These are phyloP conservation scores for Carpatolechia fugitivella DNA, from an alignment of 2,888 invertebrate genomes.

Conservation along the genomic window DNA sequence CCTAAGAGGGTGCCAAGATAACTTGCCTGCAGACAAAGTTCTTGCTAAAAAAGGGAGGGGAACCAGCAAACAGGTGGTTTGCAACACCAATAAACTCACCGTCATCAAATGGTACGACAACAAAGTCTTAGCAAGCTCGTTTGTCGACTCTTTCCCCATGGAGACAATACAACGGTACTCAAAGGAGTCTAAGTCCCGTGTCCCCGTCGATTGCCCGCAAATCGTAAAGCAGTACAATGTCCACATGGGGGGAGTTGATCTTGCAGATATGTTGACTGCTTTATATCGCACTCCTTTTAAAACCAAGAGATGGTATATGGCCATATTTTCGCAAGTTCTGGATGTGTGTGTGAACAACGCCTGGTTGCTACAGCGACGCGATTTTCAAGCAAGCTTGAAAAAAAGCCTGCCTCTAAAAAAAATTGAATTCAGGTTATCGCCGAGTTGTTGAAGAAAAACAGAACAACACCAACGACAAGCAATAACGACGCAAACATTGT, in stretches of 20 bases:
- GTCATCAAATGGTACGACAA: slow-evolving; percentile 24
- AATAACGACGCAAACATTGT: too few species aligned
- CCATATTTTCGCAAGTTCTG: slow-evolving; percentile 1
- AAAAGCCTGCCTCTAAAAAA: not conserved
- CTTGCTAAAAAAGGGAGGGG: slow-evolving; percentile 13
- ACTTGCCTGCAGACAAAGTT: slow-evolving; percentile 13
- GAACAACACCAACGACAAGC: too few species aligned
- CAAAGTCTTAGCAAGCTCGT: slow-evolving; percentile 6
- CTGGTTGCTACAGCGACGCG: not conserved
- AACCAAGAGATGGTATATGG: slow-evolving; percentile 6
- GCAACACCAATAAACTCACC: slow-evolving; percentile 7
- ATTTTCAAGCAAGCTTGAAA: not conserved
- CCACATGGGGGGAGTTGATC: not conserved
- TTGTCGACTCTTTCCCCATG: slow-evolving; percentile 11
- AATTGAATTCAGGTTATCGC: too few species aligned
- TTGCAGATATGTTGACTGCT: too few species aligned
- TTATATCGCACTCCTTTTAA: not conserved
- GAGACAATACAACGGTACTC: not conserved
- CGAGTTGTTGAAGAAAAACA: too few species aligned
- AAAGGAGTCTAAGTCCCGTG: too few species aligned
- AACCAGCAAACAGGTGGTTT: not conserved
- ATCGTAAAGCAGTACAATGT: slow-evolving; percentile 5
- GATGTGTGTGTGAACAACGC: not conserved
- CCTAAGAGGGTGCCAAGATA: slow-evolving; percentile 19
- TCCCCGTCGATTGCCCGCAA: slow-evolving; percentile 14